phyloP scores from a whole-genome alignment of 2,113 vertebrate genomes.

The Gadus chalcogrammus region DNA sequence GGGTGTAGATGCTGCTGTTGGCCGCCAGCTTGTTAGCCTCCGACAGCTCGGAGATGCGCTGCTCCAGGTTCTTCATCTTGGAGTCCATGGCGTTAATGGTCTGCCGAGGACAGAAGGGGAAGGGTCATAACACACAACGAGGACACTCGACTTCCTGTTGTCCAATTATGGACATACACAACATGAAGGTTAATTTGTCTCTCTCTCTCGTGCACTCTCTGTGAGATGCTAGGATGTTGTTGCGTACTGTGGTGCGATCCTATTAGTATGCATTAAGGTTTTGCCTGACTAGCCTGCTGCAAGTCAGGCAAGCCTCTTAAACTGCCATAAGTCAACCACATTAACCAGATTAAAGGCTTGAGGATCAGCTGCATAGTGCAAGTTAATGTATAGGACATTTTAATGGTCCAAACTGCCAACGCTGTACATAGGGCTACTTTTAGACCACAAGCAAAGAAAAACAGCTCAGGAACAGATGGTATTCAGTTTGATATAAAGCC shows the following conservation, averaged over 20 bases:
- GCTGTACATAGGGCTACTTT: background rate
- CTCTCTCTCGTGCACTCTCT: background rate
- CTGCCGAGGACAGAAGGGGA: constrained; percentile 60
- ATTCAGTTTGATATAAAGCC: too few relatives aligned
- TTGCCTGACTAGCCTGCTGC: constrained; percentile 41
- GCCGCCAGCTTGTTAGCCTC: constrained; percentile 98
- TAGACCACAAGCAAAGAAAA: constrained; percentile 10
- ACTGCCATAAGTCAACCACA: constrained; percentile 53
- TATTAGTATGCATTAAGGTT: constrained; percentile 51
- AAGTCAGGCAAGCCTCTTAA: constrained; percentile 65
- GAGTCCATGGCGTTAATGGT: constrained; percentile 99
- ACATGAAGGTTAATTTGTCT: too few relatives aligned
- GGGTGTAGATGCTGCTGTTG: constrained; percentile 98
- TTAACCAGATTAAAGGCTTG: constrained; percentile 63
- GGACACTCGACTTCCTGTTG: background rate
- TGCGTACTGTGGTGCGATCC: constrained; percentile 39
- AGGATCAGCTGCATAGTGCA: constrained; percentile 38
- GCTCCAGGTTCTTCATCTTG: constrained; percentile 97
- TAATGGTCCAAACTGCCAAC: constrained; percentile 34
- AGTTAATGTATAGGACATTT: constrained; percentile 40
- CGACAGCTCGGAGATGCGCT: constrained; percentile 93
- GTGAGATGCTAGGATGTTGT: background rate
- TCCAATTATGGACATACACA: too few relatives aligned
- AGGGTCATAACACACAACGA: constrained; percentile 26
- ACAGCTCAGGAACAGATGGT: background rate